Percentiles rank a stretch among this genome's conserved stretches.
phyloP scores from a whole-genome alignment of 2,888 invertebrate species.

The Tubiluchus corallicola region DNA sequence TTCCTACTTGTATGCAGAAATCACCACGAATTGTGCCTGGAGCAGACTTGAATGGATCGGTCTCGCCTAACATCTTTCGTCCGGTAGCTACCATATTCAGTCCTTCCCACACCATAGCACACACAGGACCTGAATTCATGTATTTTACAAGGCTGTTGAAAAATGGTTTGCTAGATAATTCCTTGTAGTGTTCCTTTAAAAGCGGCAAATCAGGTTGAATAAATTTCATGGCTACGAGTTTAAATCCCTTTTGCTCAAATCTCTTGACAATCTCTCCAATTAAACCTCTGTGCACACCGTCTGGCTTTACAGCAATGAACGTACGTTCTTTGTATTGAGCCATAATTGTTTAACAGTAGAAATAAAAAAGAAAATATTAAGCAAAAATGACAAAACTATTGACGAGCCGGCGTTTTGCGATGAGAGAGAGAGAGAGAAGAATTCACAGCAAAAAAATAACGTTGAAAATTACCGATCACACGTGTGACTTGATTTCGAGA shows the following conservation, averaged over 20 bases:
- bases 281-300: constrained; percentile 91
- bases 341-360: too few species aligned
- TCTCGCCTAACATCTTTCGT: constrained; percentile 86
- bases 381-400: too few species aligned
- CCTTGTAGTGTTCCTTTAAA: constrained; percentile 84
- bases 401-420: too few species aligned
- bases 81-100: constrained; percentile 83
- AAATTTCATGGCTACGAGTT: constrained; percentile 86
- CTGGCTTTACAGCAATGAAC: constrained; percentile 96
- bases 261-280: constrained; percentile 86
- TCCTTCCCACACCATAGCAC: constrained; percentile 79
- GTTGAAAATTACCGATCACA: too few species aligned
- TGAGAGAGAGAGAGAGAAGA: too few species aligned
- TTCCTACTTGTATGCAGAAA: constrained; percentile 33
- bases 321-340: constrained; percentile 68
- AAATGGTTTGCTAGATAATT: constrained; percentile 71
- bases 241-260: constrained; percentile 92
- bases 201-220: too few species aligned
- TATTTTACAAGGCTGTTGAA: constrained; percentile 82
- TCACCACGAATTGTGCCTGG: constrained; percentile 98
- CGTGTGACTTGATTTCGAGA: too few species aligned
- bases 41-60: constrained; percentile 80
- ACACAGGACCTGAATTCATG: constrained; percentile 63
- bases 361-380: too few species aligned
- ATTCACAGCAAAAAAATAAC: too few species aligned